Conservation (phyloP, 2,888 invertebrate genomes). For the Melanchra persicariae region DNA sequence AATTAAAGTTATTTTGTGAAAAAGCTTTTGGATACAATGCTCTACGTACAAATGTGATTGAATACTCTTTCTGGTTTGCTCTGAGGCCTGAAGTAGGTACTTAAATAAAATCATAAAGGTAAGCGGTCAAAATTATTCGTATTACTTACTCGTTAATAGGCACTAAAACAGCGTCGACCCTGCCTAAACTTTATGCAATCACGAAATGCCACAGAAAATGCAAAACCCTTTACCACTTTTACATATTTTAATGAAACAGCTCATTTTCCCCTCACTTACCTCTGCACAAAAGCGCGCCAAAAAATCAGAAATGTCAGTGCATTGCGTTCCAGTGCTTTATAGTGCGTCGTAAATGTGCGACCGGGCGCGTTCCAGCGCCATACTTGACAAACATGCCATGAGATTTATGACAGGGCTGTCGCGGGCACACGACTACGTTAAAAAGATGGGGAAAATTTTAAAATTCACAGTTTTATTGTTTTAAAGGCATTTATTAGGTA, state of each 20-base stretch:
- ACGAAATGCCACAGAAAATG: conserved; percentile 6
- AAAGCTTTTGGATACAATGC: no score
- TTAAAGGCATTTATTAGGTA: conserved; percentile 51
- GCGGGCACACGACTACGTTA: conserved; percentile 40
- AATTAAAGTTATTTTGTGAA: no score
- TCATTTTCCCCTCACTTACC: conserved; percentile 63
- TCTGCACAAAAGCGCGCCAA: conserved; percentile 54
- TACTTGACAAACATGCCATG: conserved; percentile 78
- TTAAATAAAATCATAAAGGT: no score
- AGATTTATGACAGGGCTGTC: conserved; percentile 74
- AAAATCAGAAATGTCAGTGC: conserved; percentile 58
- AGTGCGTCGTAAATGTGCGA: conserved; percentile 60
- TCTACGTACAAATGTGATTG: no score
- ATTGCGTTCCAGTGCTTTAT: conserved; percentile 61
- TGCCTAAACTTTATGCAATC: conserved; percentile 1
- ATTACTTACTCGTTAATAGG: not conserved
- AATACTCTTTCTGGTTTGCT: no score
- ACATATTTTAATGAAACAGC: conserved; percentile 64
- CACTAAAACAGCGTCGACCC: not conserved
- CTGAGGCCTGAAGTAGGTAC: no score
- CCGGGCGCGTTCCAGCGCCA: conserved; percentile 62
- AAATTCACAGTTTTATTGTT: conserved; percentile 62
- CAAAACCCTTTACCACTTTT: conserved; percentile 19
- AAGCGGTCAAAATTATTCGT: not conserved
- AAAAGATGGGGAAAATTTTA: conserved; percentile 43